These are phyloP conservation scores for Rana temporaria DNA, from an alignment of 2,113 vertebrate species.

Conservation along the genomic window DNA sequence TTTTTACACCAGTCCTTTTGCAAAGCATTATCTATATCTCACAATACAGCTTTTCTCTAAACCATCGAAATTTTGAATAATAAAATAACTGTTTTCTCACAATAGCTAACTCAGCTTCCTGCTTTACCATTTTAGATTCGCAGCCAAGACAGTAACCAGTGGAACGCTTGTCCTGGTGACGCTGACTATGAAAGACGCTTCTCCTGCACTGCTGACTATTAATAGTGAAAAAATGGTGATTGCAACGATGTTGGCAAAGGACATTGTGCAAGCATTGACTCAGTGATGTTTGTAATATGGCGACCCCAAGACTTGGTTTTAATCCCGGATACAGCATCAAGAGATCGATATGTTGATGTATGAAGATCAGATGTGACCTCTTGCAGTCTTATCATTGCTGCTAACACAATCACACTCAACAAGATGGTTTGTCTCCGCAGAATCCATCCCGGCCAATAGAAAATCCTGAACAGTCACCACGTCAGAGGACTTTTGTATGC, in stretches of 20 bases:
- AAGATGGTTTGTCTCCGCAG: background rate
- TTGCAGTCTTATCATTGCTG: conserved; percentile 6
- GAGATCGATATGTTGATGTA: background rate
- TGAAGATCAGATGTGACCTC: conserved; percentile 5
- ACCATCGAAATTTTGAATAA: no score
- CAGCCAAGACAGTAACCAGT: conserved; percentile 87
- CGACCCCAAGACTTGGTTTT: background rate
- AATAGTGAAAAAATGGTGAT: conserved; percentile 99
- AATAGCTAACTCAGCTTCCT: background rate
- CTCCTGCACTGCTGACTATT: conserved; percentile 81
- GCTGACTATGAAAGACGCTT: conserved; percentile 76
- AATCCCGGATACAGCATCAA: background rate
- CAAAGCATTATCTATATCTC: no score
- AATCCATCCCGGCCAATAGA: background rate
- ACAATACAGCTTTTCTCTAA: no score
- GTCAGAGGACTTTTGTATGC: background rate
- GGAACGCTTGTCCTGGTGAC: conserved; percentile 90
- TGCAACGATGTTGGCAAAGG: conserved; percentile 95
- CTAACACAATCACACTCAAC: background rate
- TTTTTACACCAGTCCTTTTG: no score
- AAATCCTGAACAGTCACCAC: background rate
- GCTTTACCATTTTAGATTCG: conserved; percentile 78
- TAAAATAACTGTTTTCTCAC: background rate
- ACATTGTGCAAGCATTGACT: conserved; percentile 85
- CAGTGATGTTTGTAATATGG: conserved; percentile 74